Conservation (phyloP, 2,113 vertebrate species). For the Sialia sialis region DNA sequence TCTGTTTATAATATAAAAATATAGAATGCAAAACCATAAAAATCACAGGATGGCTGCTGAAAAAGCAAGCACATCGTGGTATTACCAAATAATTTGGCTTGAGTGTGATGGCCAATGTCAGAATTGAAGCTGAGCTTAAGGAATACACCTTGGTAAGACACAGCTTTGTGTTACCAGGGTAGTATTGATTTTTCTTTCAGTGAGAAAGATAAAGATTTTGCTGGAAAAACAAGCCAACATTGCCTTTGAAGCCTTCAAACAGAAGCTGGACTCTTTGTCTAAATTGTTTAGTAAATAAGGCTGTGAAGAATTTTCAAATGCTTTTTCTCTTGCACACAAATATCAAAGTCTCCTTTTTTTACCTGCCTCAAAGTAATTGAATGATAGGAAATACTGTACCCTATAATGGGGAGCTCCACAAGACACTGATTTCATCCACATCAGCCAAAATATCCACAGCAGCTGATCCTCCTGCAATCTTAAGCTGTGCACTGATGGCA, state of each 20-base stretch:
- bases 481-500: neutral
- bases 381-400: neutral
- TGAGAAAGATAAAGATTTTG: neutral
- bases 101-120: neutral
- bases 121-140: neutral
- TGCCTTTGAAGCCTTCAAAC: neutral
- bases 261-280: neutral
- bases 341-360: neutral
- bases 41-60: neutral
- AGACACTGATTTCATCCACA: neutral
- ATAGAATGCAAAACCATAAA: neutral
- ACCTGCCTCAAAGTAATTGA: neutral
- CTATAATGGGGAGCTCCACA: neutral
- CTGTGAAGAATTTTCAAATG: neutral
- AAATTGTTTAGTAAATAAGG: neutral
- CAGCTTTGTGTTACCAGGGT: neutral
- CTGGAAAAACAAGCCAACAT: neutral
- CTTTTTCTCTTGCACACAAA: neutral
- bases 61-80: rapidly evolving
- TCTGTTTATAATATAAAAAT: neutral
- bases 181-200: neutral
- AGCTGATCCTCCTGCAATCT: neutral
- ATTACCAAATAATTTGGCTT: neutral
- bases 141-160: neutral
- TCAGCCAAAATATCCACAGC: neutral